Conservation (phyloP, 2,797 vertebrate species). For the Acanthurus lineatus region DNA sequence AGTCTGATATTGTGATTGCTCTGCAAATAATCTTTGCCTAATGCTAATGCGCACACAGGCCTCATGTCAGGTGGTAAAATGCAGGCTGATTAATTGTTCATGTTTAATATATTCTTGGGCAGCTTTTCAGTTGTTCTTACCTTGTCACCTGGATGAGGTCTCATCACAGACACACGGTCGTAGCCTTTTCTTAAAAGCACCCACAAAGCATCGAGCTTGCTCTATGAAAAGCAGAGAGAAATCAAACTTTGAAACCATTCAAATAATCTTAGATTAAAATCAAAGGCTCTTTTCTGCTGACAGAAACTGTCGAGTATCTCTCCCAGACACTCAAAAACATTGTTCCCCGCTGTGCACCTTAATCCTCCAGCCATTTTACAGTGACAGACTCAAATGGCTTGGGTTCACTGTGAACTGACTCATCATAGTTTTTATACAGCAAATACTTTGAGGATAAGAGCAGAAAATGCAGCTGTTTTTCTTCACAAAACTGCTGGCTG, state of each 20-base stretch:
- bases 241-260: background rate
- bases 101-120: background rate
- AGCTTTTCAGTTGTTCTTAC: constrained; percentile 79
- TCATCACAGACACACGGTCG: constrained; percentile 97
- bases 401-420: constrained; percentile 36
- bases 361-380: constrained; percentile 38
- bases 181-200: constrained; percentile 94
- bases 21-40: constrained; percentile 28
- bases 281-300: background rate
- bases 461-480: constrained; percentile 80
- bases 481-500: constrained; percentile 78
- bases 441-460: constrained; percentile 70
- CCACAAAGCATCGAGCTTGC: constrained; percentile 96
- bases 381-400: constrained; percentile 34
- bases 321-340: background rate
- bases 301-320: background rate
- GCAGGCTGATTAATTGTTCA: background rate
- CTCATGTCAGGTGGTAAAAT: constrained; percentile 19
- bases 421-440: constrained; percentile 50
- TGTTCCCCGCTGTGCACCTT: background rate
- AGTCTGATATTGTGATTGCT: too few relatives aligned
- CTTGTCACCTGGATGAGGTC: constrained; percentile 97
- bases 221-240: constrained; percentile 80
- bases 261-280: constrained; percentile 15
- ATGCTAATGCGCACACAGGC: constrained; percentile 27